Percentiles rank a stretch among this genome's conserved stretches.
phyloP scores from a whole-genome alignment of 2,113 vertebrate genomes.

The Ploceus nigricollis region DNA sequence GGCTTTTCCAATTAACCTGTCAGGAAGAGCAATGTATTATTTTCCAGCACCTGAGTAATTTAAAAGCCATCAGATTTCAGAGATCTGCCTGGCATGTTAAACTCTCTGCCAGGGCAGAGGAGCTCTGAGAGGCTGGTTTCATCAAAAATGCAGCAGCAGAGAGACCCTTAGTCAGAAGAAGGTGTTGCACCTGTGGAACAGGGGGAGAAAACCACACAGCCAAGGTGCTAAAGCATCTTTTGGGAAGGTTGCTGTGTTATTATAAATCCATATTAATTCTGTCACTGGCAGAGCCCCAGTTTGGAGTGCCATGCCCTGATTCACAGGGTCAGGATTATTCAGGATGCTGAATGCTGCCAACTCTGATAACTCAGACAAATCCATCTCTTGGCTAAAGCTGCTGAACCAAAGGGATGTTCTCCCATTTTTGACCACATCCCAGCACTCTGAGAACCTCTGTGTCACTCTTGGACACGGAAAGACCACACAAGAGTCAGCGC shows the following conservation, averaged over 20 bases:
- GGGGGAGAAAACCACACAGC: background rate
- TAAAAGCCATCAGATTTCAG: slow-evolving; percentile 45
- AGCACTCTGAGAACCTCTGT: background rate
- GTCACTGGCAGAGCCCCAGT: background rate
- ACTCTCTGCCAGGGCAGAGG: background rate
- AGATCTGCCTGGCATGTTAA: slow-evolving; percentile 42
- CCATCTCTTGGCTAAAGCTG: background rate
- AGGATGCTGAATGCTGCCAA: background rate
- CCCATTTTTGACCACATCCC: background rate
- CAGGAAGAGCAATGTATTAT: slow-evolving; percentile 58
- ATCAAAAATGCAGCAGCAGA: background rate
- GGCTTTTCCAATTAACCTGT: slow-evolving; percentile 62
- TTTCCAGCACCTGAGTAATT: slow-evolving; percentile 10
- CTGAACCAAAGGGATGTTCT: background rate
- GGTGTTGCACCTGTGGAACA: background rate
- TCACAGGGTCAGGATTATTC: background rate
- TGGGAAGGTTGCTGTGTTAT: background rate
- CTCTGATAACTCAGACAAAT: background rate
- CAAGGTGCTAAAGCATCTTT: background rate
- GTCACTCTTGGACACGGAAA: no score
- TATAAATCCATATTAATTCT: background rate
- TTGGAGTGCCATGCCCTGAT: background rate
- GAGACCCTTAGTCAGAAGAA: background rate
- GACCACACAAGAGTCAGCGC: no score
- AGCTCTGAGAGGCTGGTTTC: background rate